Conservation (phyloP, 2,113 vertebrate species). For the Oryzias woworae region DNA sequence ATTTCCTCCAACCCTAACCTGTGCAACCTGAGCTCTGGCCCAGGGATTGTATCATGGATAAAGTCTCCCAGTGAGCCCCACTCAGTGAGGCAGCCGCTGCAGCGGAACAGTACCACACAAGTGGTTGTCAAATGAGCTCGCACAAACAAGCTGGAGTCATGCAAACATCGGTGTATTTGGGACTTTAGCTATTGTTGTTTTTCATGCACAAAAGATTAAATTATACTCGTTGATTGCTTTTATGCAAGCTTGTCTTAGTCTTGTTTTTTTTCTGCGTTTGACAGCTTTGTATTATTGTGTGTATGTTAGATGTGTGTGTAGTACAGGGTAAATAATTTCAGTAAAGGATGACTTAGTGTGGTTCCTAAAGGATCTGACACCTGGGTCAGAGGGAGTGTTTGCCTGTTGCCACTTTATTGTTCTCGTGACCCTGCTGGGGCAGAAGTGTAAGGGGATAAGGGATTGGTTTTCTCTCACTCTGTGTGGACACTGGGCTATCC, state of each 20-base stretch:
- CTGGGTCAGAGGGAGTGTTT: slow-evolving; percentile 65
- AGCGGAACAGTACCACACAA: slow-evolving; percentile 49
- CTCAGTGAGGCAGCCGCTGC: slow-evolving; percentile 43
- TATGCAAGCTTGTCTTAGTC: slow-evolving; percentile 12
- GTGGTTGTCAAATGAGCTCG: slow-evolving; percentile 40
- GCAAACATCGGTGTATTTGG: slow-evolving; percentile 5
- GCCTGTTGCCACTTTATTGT: slow-evolving; percentile 68
- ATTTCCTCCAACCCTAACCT: slow-evolving; percentile 76
- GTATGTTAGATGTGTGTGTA: background rate
- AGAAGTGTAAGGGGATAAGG: slow-evolving; percentile 74
- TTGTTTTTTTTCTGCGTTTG: background rate
- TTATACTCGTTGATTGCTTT: slow-evolving; percentile 1
- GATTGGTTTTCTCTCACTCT: slow-evolving; percentile 70
- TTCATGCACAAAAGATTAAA: slow-evolving; percentile 30
- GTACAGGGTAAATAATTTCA: background rate
- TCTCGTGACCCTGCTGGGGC: slow-evolving; percentile 65
- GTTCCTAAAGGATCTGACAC: slow-evolving; percentile 69
- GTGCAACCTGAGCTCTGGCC: slow-evolving; percentile 72
- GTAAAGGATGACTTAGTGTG: slow-evolving; percentile 34
- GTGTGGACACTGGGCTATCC: slow-evolving; percentile 70
- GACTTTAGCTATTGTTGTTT: slow-evolving; percentile 9
- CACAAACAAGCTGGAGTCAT: slow-evolving; percentile 33
- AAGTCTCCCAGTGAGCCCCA: slow-evolving; percentile 66
- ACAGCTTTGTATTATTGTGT: slow-evolving; percentile 8
- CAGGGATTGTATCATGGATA: slow-evolving; percentile 77